These are phyloP conservation scores for Nomada ferruginata DNA, from an alignment of 2,888 invertebrate species.

Conservation along the genomic window DNA sequence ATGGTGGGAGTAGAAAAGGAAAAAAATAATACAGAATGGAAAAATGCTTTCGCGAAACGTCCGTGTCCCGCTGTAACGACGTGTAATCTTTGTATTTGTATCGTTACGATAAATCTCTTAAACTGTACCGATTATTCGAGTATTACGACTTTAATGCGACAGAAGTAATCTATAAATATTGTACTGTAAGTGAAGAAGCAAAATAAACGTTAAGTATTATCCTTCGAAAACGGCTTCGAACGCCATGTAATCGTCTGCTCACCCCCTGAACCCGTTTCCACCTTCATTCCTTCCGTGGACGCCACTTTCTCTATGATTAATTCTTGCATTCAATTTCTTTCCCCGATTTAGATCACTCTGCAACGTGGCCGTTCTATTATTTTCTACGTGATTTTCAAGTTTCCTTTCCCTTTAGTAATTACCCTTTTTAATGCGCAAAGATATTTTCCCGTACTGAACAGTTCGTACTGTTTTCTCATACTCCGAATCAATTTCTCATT, in stretches of 20 bases:
- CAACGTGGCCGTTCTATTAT: background rate
- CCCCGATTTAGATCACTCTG: background rate
- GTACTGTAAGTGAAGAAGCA: conserved; percentile 79
- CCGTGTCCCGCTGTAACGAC: conserved; percentile 65
- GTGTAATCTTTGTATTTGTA: conserved; percentile 81
- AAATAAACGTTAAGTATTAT: conserved; percentile 81
- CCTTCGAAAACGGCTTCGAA: conserved; percentile 69
- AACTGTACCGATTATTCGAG: conserved; percentile 76
- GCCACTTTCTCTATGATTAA: background rate
- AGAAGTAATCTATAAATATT: conserved; percentile 82
- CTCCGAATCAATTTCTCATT: no score
- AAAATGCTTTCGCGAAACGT: conserved; percentile 41
- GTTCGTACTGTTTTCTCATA: no score
- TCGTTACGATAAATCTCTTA: conserved; percentile 78
- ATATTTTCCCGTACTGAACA: no score
- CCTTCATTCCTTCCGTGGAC: background rate
- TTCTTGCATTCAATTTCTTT: background rate
- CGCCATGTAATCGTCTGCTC: conserved; percentile 21
- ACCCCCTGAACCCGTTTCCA: background rate
- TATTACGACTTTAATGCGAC: conserved; percentile 77
- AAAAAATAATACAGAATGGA: background rate
- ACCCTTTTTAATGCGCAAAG: no score
- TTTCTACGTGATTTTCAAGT: background rate
- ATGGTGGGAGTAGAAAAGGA: background rate
- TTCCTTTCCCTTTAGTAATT: background rate